Percentiles rank a stretch among this genome's conserved stretches.
Evolutionary conservation across 2,797 vertebrate genomes (phyloP).

Genomic region (Ficedula albicollis): DNA sequence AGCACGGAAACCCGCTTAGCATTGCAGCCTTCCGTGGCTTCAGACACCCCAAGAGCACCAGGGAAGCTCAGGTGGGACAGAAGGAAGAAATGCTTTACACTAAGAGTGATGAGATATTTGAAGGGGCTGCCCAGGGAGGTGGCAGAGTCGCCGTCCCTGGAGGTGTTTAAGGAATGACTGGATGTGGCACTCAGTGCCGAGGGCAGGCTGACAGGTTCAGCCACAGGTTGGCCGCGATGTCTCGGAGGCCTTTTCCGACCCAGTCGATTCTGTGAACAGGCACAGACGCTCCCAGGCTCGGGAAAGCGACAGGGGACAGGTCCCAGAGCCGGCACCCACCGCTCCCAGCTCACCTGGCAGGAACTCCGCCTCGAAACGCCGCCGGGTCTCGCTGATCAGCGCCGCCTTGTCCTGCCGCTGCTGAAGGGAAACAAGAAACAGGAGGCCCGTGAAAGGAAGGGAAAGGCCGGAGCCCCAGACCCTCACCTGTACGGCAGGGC

Average conservation of each 20-base stretch:
- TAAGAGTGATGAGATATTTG: no score
- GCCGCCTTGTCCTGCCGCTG: slow-evolving; percentile 81
- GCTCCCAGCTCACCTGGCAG: slow-evolving; percentile 80
- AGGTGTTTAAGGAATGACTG: background rate
- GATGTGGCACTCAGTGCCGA: background rate
- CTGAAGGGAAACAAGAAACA: background rate
- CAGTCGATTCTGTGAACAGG: background rate
- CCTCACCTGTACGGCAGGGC: background rate
- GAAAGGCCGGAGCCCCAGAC: background rate
- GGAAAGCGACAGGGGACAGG: background rate
- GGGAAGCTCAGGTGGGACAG: rapidly evolving
- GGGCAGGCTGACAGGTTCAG: background rate
- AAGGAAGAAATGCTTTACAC: background rate
- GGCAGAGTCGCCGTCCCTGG: no score
- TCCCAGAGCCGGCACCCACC: rapidly evolving
- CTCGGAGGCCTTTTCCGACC: background rate
- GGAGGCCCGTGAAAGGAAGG: background rate
- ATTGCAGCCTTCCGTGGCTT: rapidly evolving
- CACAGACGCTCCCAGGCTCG: rapidly evolving
- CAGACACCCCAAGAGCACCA: rapidly evolving
- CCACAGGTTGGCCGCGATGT: background rate
- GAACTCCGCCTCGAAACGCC: slow-evolving; percentile 88
- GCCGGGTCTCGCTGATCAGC: slow-evolving; percentile 84
- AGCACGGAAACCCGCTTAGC: background rate
- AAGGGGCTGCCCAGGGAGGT: background rate